Conservation (phyloP, 2,888 invertebrate species). For the Leucophenga maculata region DNA sequence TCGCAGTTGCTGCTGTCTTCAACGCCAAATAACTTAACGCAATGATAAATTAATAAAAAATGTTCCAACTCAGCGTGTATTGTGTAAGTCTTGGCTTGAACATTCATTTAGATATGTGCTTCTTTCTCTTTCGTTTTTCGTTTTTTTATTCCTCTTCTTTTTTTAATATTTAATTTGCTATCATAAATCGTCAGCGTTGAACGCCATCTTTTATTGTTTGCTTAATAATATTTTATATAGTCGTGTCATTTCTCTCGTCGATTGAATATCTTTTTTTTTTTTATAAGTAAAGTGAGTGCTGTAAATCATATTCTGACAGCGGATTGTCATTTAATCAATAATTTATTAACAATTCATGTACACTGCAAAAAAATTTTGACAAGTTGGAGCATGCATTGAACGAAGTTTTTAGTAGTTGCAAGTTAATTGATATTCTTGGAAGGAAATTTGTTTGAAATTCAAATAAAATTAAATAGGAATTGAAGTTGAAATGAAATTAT, state of each 20-base stretch:
- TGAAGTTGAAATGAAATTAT: no score
- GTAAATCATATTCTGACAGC: conserved; percentile 68
- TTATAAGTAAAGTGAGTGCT: conserved; percentile 54
- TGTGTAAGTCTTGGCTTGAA: conserved; percentile 7
- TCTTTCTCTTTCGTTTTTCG: conserved; percentile 21
- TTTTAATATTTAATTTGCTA: conserved; percentile 52
- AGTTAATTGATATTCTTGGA: no score
- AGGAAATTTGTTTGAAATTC: no score
- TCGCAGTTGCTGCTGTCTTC: conserved; percentile 38
- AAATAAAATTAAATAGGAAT: no score
- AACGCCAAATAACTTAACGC: conserved; percentile 44
- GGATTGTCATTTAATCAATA: conserved; percentile 68
- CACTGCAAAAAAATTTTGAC: conserved; percentile 2
- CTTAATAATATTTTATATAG: conserved; percentile 59
- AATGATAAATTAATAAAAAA: conserved; percentile 66
- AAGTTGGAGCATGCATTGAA: no score
- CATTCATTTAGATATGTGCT: conserved; percentile 6
- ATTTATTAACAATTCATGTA: conserved; percentile 62
- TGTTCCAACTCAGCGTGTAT: conserved; percentile 4
- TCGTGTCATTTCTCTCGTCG: conserved; percentile 39
- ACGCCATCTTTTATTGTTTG: conserved; percentile 65
- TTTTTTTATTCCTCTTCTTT: conserved; percentile 1
- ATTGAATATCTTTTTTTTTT: conserved; percentile 14
- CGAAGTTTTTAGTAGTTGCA: no score
- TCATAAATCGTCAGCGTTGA: conserved; percentile 50